phyloP scores from a whole-genome alignment of 1,140 invertebrate species.

The Ips nitidus region DNA sequence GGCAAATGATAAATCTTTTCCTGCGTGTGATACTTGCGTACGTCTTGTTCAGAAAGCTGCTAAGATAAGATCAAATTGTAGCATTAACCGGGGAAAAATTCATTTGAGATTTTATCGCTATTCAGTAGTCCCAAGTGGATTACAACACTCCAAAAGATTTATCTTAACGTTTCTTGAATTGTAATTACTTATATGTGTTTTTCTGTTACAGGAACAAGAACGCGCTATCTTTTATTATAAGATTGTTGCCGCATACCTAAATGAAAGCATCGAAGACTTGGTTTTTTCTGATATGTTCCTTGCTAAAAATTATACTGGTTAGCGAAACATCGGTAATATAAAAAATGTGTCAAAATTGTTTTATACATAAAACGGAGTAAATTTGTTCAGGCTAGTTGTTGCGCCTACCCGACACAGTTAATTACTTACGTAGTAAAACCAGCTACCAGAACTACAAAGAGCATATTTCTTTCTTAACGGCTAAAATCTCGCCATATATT shows the following conservation, averaged over 20 bases:
- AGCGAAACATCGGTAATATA: too few relatives aligned
- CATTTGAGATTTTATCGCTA: conserved; percentile 35
- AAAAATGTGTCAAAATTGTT: too few relatives aligned
- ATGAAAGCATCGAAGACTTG: too few relatives aligned
- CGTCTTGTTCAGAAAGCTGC: conserved; percentile 32
- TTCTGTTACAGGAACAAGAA: conserved; percentile 8
- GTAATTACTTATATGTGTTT: conserved; percentile 36
- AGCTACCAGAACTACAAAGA: conserved; percentile 3
- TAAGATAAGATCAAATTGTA: conserved; percentile 38
- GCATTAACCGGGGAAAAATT: conserved; percentile 36
- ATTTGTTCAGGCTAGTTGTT: too few relatives aligned
- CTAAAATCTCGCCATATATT: not conserved
- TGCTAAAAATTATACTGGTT: too few relatives aligned
- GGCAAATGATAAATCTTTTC: conserved; percentile 28
- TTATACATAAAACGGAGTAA: too few relatives aligned
- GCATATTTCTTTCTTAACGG: conserved; percentile 1
- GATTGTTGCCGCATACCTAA: too few relatives aligned
- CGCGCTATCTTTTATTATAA: not conserved
- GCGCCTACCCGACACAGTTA: not conserved
- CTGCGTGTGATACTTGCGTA: conserved; percentile 36
- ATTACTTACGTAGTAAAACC: not conserved
- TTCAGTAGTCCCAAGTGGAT: conserved; percentile 36
- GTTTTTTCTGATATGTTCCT: too few relatives aligned
- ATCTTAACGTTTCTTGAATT: conserved; percentile 24
- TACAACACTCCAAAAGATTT: conserved; percentile 35